Percentiles rank a stretch among this genome's conserved stretches.
Evolutionary conservation across 2,797 vertebrate genomes (phyloP).

Genomic region (Enteromius paludinosus): DNA sequence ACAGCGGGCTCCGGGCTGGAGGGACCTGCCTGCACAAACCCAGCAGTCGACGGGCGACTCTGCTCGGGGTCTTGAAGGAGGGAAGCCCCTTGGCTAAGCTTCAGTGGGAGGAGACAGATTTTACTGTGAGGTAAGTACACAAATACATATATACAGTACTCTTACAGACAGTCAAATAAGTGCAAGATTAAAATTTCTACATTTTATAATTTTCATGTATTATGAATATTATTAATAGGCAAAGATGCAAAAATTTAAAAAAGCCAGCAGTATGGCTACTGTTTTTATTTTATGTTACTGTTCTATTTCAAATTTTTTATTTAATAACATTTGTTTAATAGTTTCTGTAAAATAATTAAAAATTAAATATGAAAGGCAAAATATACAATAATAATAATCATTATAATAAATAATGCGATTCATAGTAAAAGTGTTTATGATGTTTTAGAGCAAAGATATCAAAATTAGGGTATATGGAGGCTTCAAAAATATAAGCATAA

Average conservation of each 20-base stretch:
- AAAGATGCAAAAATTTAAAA: background rate
- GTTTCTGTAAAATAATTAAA: background rate
- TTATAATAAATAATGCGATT: too few species aligned
- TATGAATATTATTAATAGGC: background rate
- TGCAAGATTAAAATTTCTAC: background rate
- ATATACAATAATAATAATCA: too few species aligned
- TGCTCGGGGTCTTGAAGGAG: slow-evolving; percentile 82
- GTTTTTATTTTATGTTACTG: background rate
- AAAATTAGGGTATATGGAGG: background rate
- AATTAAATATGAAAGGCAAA: too few species aligned
- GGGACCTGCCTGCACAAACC: slow-evolving; percentile 79
- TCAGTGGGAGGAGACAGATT: slow-evolving; percentile 83
- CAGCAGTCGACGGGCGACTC: slow-evolving; percentile 77
- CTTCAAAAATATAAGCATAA: too few species aligned
- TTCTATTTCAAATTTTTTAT: background rate
- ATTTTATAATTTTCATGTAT: background rate
- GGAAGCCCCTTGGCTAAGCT: slow-evolving; percentile 81
- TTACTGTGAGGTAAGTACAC: slow-evolving; percentile 79
- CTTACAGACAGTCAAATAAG: background rate
- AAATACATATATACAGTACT: background rate
- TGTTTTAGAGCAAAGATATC: background rate
- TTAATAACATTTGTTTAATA: background rate
- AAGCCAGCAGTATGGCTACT: background rate
- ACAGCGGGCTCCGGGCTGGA: slow-evolving; percentile 81
- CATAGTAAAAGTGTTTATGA: background rate